Evolutionary conservation across 2,888 invertebrate species (phyloP), one percentile per base, ranked within the genome.

Genomic region (Panopea generosa): DNA sequence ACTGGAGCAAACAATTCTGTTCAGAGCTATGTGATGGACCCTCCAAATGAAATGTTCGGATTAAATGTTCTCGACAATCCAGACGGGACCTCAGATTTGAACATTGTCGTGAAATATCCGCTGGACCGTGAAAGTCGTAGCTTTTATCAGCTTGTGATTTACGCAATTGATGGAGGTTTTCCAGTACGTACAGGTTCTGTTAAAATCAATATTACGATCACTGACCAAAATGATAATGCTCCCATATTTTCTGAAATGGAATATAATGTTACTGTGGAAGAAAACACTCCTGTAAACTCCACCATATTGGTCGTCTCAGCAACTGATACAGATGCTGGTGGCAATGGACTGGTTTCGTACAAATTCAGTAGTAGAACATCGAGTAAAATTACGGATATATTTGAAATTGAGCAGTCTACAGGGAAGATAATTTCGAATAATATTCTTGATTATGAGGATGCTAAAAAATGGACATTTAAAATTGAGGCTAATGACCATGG

Each of bases 391-490:
- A 71, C 75, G n/a, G 81, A 86, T 6, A 73, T 75, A 16, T 88
- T 90, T 68, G 61, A 63, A n/a, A 95, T 98, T 3, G 97, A 98
- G 91, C 95, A 96, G 0, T 96, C 96, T 83, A 96, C 97, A 0
- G 98, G 98, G 1, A 96, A 95, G 61, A 96, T 98, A 69, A 95
- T 94, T 26, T 96, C 97, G 0, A 95, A 95, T 18, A 95, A 95
- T 63, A 95, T 95, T 86, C 94, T 98, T 63, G 98, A 98, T 92
- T 95, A 97, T 65, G 98, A 98, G 93, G 94, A 95, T 86, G 94
- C 95, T 80, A 70, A 68, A 16, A 70, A 73, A 4, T 97, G 97
- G 91, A 95, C 95, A 86, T 94, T 98, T 24, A 95, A 95, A 85
- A 97, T 90, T 6, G 83, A 84, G 24, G 89, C 84, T 0, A 60